A percentile compares a stretch with the other conserved stretches of the same genome.
Evolutionary conservation across 2,113 vertebrate species (phyloP).

Genomic region (human): GRCh38 chr2:30082001-30082500

Average conservation of each 20-base stretch:
- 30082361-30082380: background rate
- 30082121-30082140: no score
- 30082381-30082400: background rate
- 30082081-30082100: background rate
- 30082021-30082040: background rate
- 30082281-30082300: background rate
- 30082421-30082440: background rate
- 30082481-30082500: background rate
- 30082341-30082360: background rate
- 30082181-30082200: no score
- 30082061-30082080: background rate
- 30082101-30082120: no score
- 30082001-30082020: background rate
- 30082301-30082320: background rate
- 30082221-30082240: no score
- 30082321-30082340: background rate
- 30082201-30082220: no score
- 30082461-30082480: slow-evolving; percentile 1
- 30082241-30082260: background rate
- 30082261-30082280: slow-evolving; percentile 9
- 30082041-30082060: background rate
- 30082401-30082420: background rate
- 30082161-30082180: no score
- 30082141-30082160: no score
- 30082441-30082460: background rate